Conservation (phyloP, 2,888 invertebrate species). For the Platycheirus rosarum region DNA sequence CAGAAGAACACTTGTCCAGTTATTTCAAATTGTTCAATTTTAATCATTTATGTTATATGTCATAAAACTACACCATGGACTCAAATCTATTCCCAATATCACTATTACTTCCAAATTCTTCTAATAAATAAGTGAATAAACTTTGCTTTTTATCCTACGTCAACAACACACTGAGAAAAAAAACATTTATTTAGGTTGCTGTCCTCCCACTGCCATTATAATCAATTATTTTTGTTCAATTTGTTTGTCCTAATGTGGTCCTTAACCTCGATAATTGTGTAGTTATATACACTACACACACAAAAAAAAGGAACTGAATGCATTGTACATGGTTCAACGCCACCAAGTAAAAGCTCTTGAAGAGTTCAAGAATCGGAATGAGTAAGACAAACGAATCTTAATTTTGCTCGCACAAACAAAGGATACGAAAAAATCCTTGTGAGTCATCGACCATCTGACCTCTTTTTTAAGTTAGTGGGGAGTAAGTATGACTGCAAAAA, state of each 20-base stretch:
- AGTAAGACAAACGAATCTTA: constrained; percentile 28
- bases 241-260: constrained; percentile 23
- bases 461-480: constrained; percentile 26
- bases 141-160: neutral
- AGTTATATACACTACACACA: neutral
- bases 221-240: neutral
- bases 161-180: neutral
- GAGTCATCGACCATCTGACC: constrained; percentile 69
- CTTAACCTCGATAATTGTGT: constrained; percentile 65
- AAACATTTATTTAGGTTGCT: too few species aligned
- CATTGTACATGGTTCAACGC: neutral
- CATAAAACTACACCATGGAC: too few species aligned
- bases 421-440: constrained; percentile 42
- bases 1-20: too few species aligned
- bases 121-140: neutral
- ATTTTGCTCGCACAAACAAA: constrained; percentile 47
- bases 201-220: too few species aligned
- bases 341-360: constrained; percentile 35
- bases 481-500: neutral
- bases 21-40: too few species aligned
- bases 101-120: too few species aligned
- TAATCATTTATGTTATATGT: too few species aligned
- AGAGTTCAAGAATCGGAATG: constrained; percentile 34
- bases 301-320: neutral
- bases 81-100: too few species aligned